Conservation (phyloP, 2,113 vertebrate species). For the Pelobates fuscus region DNA sequence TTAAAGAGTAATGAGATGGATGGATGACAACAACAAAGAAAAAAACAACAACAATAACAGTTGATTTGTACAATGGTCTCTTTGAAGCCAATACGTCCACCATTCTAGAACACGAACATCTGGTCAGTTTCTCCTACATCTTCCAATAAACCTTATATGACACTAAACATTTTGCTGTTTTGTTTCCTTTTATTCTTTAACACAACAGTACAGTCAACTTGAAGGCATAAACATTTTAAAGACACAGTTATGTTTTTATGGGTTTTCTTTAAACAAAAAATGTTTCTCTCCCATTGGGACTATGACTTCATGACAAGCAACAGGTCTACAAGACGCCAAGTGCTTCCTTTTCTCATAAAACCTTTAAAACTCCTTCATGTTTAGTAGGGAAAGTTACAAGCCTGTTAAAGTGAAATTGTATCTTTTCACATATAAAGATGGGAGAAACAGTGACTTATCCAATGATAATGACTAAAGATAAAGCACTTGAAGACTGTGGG, state of each 20-base stretch:
- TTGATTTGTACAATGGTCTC: neutral
- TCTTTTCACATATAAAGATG: neutral
- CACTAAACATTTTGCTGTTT: constrained; percentile 31
- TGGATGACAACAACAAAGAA: too few relatives aligned
- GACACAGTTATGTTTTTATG: neutral
- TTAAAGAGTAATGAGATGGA: too few relatives aligned
- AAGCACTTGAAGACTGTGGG: neutral
- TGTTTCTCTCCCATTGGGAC: neutral
- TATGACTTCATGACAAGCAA: neutral
- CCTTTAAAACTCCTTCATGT: constrained; percentile 10
- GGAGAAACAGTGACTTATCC: constrained; percentile 6
- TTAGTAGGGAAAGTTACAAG: constrained; percentile 9
- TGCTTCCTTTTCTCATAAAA: constrained; percentile 42
- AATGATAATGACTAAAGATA: neutral
- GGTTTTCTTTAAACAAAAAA: constrained; percentile 10
- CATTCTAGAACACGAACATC: constrained; percentile 21
- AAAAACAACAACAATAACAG: too few relatives aligned
- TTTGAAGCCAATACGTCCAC: constrained; percentile 14
- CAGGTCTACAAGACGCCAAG: neutral
- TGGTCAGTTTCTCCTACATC: constrained; percentile 12
- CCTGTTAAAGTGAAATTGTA: constrained; percentile 4
- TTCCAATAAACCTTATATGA: neutral
- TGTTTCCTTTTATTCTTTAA: constrained; percentile 14
- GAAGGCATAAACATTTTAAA: constrained; percentile 2
- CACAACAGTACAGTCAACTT: neutral